Percentiles rank a stretch among this genome's conserved stretches.
phyloP scores from a whole-genome alignment of 2,113 vertebrate genomes.

The Thermophis baileyi region DNA sequence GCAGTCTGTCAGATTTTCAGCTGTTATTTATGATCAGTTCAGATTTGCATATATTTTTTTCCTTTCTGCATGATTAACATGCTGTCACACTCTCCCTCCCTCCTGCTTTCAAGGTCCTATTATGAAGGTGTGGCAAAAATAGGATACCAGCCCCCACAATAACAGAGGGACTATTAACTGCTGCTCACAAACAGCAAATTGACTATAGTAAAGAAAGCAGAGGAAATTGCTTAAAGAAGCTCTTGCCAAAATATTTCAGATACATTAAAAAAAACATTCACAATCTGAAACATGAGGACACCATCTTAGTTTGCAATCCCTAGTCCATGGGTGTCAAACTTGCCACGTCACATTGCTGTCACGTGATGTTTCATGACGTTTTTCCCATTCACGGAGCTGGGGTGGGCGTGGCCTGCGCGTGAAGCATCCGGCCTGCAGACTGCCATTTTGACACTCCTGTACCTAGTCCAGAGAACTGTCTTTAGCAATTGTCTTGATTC shows the following conservation, averaged over 20 bases:
- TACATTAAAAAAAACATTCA: not conserved
- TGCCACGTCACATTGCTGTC: too few relatives aligned
- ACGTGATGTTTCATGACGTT: too few relatives aligned
- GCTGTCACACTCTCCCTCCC: not conserved
- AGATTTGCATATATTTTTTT: conserved; percentile 1
- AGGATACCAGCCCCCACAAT: not conserved
- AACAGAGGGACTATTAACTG: conserved; percentile 12
- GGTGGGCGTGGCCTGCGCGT: too few relatives aligned
- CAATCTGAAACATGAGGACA: not conserved
- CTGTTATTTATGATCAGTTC: not conserved
- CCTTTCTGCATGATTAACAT: not conserved
- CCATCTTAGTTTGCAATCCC: not conserved
- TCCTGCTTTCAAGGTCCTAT: not conserved
- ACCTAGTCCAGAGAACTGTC: conserved; percentile 11
- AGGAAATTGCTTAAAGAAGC: conserved; percentile 11
- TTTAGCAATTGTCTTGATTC: not conserved
- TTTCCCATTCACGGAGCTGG: too few relatives aligned
- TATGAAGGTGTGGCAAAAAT: not conserved
- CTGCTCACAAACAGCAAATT: conserved; percentile 36
- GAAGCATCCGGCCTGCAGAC: too few relatives aligned
- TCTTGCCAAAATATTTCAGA: conserved; percentile 25
- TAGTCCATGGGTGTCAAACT: not conserved
- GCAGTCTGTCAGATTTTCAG: not conserved
- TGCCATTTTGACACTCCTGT: too few relatives aligned
- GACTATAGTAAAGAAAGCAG: not conserved